Conservation (phyloP, 2,888 invertebrate species). For the Pyrgus malvae region DNA sequence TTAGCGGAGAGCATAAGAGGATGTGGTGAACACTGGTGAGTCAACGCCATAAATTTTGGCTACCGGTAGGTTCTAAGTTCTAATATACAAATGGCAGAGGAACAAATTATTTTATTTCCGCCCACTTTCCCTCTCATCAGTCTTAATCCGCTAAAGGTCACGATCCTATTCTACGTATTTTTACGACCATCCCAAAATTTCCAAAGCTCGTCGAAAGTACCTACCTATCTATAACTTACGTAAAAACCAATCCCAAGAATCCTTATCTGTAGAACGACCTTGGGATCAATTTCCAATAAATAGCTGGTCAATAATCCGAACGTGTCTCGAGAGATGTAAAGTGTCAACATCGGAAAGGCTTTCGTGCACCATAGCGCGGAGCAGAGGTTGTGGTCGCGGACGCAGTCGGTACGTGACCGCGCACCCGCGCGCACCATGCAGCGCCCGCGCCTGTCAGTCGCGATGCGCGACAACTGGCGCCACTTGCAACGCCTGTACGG, state of each 20-base stretch:
- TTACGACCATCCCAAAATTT: not conserved
- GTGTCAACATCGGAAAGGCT: constrained; percentile 31
- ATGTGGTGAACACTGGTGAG: too few relatives aligned
- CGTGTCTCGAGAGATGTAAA: constrained; percentile 12
- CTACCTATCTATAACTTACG: not conserved
- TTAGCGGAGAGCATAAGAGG: constrained; percentile 4
- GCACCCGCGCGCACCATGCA: constrained; percentile 77
- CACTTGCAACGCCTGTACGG: constrained; percentile 76
- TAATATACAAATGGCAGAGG: too few relatives aligned
- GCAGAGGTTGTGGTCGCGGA: constrained; percentile 32
- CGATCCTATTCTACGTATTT: too few relatives aligned
- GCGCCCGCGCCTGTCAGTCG: constrained; percentile 75
- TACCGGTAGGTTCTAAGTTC: too few relatives aligned
- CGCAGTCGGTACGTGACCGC: constrained; percentile 64
- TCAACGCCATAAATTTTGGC: too few relatives aligned
- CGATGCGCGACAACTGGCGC: constrained; percentile 82
- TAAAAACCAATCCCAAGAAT: not conserved
- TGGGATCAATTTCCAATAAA: constrained; percentile 21
- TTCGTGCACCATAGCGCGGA: constrained; percentile 40
- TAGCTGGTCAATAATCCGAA: constrained; percentile 7
- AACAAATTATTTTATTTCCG: too few relatives aligned
- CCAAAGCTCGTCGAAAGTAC: not conserved
- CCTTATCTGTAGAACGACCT: constrained; percentile 23
- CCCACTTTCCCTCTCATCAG: too few relatives aligned
- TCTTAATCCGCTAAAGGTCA: too few relatives aligned